Evolutionary conservation across 2,888 invertebrate species (phyloP), one percentile per base, ranked within the genome.

Genomic region (Amorpha juglandis): DNA sequence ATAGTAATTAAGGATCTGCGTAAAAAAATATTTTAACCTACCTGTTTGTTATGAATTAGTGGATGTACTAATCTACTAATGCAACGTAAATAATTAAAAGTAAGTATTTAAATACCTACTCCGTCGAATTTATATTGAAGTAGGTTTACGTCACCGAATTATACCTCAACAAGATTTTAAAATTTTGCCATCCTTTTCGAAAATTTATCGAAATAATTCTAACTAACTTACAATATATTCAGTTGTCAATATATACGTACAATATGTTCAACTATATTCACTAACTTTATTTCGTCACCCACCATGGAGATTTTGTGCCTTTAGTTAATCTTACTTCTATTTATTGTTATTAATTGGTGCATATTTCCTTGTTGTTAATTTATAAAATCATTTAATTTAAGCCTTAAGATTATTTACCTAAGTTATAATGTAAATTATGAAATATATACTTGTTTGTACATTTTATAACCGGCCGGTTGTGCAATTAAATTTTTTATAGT

Each of bases 391-490:
- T 42, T 58, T 42, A 42, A 42, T 58, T 16, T 58, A 58, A 58
- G 38, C 38, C 55, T 55, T 55, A 12, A 42, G 38, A 58, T 58
- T 19, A n/a, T n/a, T n/a, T n/a, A 16, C 19, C 38, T 58, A 58
- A 58, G 14, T 65, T 67, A 72, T 64, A 76, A 76, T 83, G 82
- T 86, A 81, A 79, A 81, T 84, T 82, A 77, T 71, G 63, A 70
- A 64, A 67, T 74, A 77, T 71, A 75, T 58, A 77, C 72, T 73
- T 75, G 67, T 79, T 80, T 87, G 87, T 87, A 85, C 74, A 83
- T 80, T 80, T 83, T 80, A 78, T 79, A 75, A 80, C 84, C 87
- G 92, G 92, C 92, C 92, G 92, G 92, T 90, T 87, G 92, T 93
- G 92, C 92, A 93, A 93, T 93, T 78, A 83, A 86, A 81, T 71